phyloP scores from a whole-genome alignment of 1,140 invertebrate species.

The Calycopis cecrops region DNA sequence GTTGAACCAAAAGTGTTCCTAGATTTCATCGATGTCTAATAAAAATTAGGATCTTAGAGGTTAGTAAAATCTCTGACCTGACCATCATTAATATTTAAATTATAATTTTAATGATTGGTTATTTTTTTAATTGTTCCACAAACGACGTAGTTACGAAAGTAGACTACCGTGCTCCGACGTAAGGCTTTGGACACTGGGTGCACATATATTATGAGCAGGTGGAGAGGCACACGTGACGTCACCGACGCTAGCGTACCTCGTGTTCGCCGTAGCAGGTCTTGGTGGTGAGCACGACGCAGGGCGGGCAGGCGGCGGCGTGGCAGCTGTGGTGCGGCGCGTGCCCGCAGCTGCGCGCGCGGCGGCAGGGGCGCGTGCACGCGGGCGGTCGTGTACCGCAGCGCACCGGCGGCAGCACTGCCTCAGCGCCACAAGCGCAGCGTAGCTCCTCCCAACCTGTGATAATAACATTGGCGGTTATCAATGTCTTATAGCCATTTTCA shows the following conservation, averaged over 20 bases:
- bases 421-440: slow-evolving; percentile 91
- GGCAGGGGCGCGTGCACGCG: slow-evolving; percentile 85
- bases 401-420: slow-evolving; percentile 91
- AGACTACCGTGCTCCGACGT: no score
- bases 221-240: background rate
- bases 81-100: no score
- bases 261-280: slow-evolving; percentile 93
- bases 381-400: slow-evolving; percentile 92
- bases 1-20: no score
- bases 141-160: no score
- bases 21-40: no score
- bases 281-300: slow-evolving; percentile 91
- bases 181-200: no score
- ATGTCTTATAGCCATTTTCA: no score
- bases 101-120: no score
- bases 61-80: no score
- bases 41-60: no score
- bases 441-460: slow-evolving; percentile 91
- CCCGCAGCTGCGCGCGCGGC: slow-evolving; percentile 84
- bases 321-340: slow-evolving; percentile 86
- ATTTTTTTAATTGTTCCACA: no score
- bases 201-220: background rate
- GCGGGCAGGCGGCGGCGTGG: slow-evolving; percentile 86
- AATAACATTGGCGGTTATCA: no score
- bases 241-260: slow-evolving; percentile 75